Base-by-base conservation (phyloP, 2,113 vertebrate species). In the Hyaena hyaena region DNA sequence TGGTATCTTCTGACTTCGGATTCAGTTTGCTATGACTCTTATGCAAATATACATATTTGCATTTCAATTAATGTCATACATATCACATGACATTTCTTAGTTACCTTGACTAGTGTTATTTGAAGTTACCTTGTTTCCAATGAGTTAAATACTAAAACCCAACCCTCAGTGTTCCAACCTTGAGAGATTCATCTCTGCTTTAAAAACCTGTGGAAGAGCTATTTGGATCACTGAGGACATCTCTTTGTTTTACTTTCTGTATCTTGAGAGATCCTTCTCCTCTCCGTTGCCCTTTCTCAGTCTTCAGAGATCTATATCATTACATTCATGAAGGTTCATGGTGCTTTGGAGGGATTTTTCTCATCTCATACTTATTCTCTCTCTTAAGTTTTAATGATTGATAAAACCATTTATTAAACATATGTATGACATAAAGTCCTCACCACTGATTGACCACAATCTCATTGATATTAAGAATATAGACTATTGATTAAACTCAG, bases 401-500 rank as follows among this genome's bases (percentile, higher is more conserved):
- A 39, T 82, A 88, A 83, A 97, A 45, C 16, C 28, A 35, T 88
- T 61, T 43, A 86, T 50, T 7, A 89, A 91, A 80, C 53, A 23
- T 35, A 68, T 68, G 80, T 84, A 80, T 88, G 55, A 76, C 19
- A 0, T 92, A 12, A 17, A 73, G 15, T 45, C 33, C 3, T 74
- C 7, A 90, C 17, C 3, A 85, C 0, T 35, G 10, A 89, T 77
- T 87, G 80, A 31, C 33, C 69, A 74, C 1, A 92, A 11, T n/a
- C 69, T 96, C 10, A 88, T 11, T 96, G 61, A 91, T 50, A 90
- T 95, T 45, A 21, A 58, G 23, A 63, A 45, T 63, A 48, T 81
- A 96, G 97, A 94, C 17, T 66, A 33, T 10, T 92, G 55, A 87
- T 31, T 96, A 7, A 92, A 85, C 15, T 23, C 3, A 73, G 92